A percentile compares a stretch with the other conserved stretches of the same genome.
Evolutionary conservation across 2,888 invertebrate genomes (phyloP).

Genomic region (Harpalus rubripes): DNA sequence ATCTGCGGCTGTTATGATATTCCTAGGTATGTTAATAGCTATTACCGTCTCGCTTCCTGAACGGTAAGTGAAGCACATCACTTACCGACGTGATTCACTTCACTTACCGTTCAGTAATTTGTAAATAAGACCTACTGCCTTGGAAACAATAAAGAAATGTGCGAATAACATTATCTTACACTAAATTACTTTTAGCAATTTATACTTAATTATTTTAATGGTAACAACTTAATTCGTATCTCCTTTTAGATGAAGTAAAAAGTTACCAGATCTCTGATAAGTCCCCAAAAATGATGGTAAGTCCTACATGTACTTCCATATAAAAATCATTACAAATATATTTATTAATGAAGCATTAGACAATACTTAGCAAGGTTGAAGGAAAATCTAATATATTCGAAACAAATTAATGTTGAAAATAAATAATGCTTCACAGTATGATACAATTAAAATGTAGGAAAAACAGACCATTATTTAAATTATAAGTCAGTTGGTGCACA

Average conservation of each 20-base stretch:
- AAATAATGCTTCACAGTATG: background rate
- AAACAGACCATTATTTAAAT: constrained; percentile 24
- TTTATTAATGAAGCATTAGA: too few relatives aligned
- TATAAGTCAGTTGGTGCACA: background rate
- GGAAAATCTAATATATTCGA: background rate
- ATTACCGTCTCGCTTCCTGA: too few relatives aligned
- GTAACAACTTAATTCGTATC: background rate
- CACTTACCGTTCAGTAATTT: too few relatives aligned
- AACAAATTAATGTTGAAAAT: background rate
- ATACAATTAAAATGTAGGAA: background rate
- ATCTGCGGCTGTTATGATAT: too few relatives aligned
- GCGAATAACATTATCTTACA: background rate
- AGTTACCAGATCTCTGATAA: constrained; percentile 49
- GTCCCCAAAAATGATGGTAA: constrained; percentile 60
- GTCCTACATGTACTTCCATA: background rate
- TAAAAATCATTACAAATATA: background rate
- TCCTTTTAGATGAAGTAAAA: constrained; percentile 51
- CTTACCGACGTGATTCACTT: too few relatives aligned
- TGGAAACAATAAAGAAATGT: background rate
- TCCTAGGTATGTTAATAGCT: too few relatives aligned
- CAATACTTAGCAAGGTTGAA: background rate
- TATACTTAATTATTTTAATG: background rate
- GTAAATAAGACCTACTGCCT: too few relatives aligned
- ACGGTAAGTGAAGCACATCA: too few relatives aligned
- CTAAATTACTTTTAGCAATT: background rate